These are phyloP conservation scores for Cyphomyrus discorhynchus DNA, from an alignment of 2,113 vertebrate genomes.

Conservation along the genomic window DNA sequence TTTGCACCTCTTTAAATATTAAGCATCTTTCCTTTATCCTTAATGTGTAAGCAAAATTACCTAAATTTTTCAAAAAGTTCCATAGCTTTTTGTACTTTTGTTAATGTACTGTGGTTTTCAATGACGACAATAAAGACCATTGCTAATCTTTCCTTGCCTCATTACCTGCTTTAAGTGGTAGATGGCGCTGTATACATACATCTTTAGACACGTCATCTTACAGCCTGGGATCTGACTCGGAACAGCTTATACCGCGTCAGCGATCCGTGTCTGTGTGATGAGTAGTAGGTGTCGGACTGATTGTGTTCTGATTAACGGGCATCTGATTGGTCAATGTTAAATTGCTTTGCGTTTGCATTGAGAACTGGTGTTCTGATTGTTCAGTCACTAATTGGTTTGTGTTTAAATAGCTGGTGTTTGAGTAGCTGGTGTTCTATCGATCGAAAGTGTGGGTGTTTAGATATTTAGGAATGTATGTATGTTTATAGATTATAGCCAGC, in stretches of 20 bases:
- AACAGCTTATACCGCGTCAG: not conserved
- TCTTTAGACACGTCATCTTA: not conserved
- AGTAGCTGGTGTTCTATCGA: not conserved
- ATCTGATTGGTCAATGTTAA: not conserved
- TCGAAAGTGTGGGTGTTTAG: not conserved
- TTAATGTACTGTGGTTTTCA: slow-evolving; percentile 15
- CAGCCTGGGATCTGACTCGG: not conserved
- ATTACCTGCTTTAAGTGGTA: not conserved
- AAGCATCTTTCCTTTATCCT: not conserved
- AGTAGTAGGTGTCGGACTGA: not conserved
- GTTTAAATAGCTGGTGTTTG: not conserved
- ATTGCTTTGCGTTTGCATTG: not conserved
- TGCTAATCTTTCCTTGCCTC: not conserved
- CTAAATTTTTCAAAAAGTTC: slow-evolving; percentile 10
- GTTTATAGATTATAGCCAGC: not conserved
- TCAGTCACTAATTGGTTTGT: not conserved
- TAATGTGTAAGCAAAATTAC: slow-evolving; percentile 8
- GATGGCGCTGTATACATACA: not conserved
- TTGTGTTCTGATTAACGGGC: not conserved
- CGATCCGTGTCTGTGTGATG: not conserved
- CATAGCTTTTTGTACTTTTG: slow-evolving; percentile 21
- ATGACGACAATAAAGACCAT: slow-evolving; percentile 8
- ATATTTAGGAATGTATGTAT: not conserved
- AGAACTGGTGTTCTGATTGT: not conserved
- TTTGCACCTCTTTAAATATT: not conserved